Evolutionary conservation across 2,888 invertebrate species (phyloP).

Genomic region (Phyto melanocephala): DNA sequence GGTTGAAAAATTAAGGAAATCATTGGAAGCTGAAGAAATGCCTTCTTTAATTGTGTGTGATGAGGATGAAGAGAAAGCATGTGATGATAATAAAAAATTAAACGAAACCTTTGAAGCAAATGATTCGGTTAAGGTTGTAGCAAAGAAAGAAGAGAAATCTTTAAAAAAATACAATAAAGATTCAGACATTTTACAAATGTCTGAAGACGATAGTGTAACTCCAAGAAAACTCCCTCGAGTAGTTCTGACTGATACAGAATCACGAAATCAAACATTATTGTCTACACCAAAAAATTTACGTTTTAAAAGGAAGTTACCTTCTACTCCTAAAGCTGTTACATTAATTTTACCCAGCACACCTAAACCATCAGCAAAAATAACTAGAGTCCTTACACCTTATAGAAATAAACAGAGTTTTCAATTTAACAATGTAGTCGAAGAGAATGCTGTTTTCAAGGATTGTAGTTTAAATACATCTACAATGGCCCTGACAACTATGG

Average conservation of each 20-base stretch:
- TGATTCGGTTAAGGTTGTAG: background rate
- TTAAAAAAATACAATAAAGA: constrained; percentile 31
- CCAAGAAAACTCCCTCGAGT: constrained; percentile 38
- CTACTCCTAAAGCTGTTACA: constrained; percentile 21
- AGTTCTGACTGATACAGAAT: constrained; percentile 15
- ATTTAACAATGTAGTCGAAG: constrained; percentile 27
- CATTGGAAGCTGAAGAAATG: constrained; percentile 66
- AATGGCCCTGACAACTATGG: constrained; percentile 56
- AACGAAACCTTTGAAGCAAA: constrained; percentile 53
- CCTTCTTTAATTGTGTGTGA: constrained; percentile 67
- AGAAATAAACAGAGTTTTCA: constrained; percentile 53
- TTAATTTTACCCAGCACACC: constrained; percentile 20
- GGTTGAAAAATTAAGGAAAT: background rate
- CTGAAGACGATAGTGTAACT: constrained; percentile 50
- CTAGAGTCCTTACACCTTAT: constrained; percentile 70
- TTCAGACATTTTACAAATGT: constrained; percentile 58
- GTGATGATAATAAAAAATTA: too few species aligned
- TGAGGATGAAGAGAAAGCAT: constrained; percentile 27
- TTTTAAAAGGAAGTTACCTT: background rate
- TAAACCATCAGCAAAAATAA: constrained; percentile 43
- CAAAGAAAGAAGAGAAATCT: too few species aligned
- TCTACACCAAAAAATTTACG: background rate
- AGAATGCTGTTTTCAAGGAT: constrained; percentile 24
- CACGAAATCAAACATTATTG: background rate
- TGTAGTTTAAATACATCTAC: background rate